Percentiles rank a stretch among this genome's conserved stretches.
Evolutionary conservation across 1,140 invertebrate genomes (phyloP).

Genomic region (Pogonomyrmex barbatus): DNA sequence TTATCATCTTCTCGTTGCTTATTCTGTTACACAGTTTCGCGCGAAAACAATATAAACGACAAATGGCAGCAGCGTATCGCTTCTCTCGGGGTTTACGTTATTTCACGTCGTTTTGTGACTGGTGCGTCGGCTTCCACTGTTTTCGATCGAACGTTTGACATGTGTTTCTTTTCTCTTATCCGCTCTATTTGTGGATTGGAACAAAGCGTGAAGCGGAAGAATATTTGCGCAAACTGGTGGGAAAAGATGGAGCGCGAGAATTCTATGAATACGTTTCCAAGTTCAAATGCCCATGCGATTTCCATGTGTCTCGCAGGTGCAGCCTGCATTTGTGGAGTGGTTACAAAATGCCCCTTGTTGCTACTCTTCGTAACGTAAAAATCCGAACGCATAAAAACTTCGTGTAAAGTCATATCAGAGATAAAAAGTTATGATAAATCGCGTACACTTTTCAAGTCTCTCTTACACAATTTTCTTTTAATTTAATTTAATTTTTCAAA

Average conservation of each 20-base stretch:
- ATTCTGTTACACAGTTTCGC: neutral
- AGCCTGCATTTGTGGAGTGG: neutral
- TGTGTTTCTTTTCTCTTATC: slow-evolving; percentile 50
- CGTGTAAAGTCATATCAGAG: neutral
- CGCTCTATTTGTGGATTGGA: slow-evolving; percentile 56
- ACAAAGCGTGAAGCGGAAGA: slow-evolving; percentile 67
- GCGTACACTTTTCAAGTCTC: neutral
- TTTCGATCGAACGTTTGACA: slow-evolving; percentile 60
- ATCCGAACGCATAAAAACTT: slow-evolving; percentile 22
- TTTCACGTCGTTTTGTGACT: slow-evolving; percentile 77
- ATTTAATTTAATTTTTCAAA: slow-evolving; percentile 1
- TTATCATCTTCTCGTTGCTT: slow-evolving; percentile 16
- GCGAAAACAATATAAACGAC: slow-evolving; percentile 47
- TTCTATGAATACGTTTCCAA: slow-evolving; percentile 81
- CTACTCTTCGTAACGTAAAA: neutral
- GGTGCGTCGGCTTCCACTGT: slow-evolving; percentile 62
- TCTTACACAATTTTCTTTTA: neutral
- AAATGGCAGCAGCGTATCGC: slow-evolving; percentile 47
- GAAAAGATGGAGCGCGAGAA: slow-evolving; percentile 62
- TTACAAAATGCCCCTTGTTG: slow-evolving; percentile 11
- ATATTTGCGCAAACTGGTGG: slow-evolving; percentile 54
- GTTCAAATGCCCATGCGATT: slow-evolving; percentile 79
- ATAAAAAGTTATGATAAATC: slow-evolving; percentile 17
- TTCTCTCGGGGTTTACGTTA: slow-evolving; percentile 74
- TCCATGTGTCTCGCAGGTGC: slow-evolving; percentile 70